A percentile compares a stretch with the other conserved stretches of the same genome.
Evolutionary conservation across 2,113 vertebrate species (phyloP).

Genomic region (Colinus virginianus): DNA sequence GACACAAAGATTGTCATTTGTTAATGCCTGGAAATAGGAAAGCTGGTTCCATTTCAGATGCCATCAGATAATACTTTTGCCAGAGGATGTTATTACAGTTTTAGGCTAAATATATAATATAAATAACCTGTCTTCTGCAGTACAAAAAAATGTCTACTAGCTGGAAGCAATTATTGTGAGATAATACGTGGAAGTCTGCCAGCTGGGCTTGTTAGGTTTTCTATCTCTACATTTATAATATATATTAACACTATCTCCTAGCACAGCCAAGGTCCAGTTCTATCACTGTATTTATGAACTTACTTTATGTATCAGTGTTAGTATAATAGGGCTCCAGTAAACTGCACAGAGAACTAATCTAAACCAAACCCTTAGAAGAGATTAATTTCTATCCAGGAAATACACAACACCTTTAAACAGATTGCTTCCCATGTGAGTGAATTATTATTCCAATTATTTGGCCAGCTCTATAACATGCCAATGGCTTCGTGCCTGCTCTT

Average conservation of each 20-base stretch:
- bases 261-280: not conserved
- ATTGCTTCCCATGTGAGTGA: not conserved
- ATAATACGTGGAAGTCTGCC: conserved; percentile 45
- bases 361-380: conserved; percentile 26
- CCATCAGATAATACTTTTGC: conserved; percentile 65
- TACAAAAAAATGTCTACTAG: conserved; percentile 28
- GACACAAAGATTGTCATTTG: conserved; percentile 47
- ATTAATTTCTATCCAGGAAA: conserved; percentile 56
- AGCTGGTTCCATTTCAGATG: conserved; percentile 63
- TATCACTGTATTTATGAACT: conserved; percentile 28
- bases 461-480: conserved; percentile 7
- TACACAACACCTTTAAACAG: conserved; percentile 22
- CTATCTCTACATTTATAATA: conserved; percentile 4
- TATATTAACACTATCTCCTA: not conserved
- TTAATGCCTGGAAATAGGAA: conserved; percentile 69
- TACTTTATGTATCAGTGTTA: not conserved
- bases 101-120: conserved; percentile 63
- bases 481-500: conserved; percentile 25
- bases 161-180: conserved; percentile 51
- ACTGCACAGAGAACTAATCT: conserved; percentile 38
- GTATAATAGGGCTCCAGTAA: conserved; percentile 45
- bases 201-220: not conserved
- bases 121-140: conserved; percentile 61
- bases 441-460: conserved; percentile 43
- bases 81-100: conserved; percentile 72